phyloP scores from a whole-genome alignment of 1,140 invertebrate genomes.

The Bombyx mandarina region DNA sequence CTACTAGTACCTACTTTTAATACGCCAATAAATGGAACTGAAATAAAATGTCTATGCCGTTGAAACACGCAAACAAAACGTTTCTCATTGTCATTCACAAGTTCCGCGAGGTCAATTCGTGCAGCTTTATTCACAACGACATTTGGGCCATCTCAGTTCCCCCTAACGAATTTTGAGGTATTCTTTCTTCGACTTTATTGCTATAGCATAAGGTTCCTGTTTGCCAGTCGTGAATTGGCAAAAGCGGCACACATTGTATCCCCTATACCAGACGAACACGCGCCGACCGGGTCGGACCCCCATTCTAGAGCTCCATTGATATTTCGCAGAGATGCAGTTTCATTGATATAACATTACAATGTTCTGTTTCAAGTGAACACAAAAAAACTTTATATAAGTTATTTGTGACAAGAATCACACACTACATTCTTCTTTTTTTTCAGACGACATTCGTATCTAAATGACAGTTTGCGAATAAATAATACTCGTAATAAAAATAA shows the following conservation, averaged over 20 bases:
- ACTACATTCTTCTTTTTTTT: no score
- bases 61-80: no score
- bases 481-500: no score
- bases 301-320: constrained; percentile 61
- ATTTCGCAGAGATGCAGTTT: constrained; percentile 47
- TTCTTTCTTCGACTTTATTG: no score
- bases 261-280: constrained; percentile 29
- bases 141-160: constrained; percentile 13
- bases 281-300: constrained; percentile 47
- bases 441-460: no score
- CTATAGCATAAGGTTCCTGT: neutral
- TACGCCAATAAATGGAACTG: no score
- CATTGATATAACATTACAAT: constrained; percentile 38
- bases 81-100: constrained; percentile 2
- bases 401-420: no score
- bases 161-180: neutral
- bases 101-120: constrained; percentile 1
- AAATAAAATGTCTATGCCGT: no score
- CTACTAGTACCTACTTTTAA: no score
- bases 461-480: no score
- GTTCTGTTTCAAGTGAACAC: no score
- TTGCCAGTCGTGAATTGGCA: constrained; percentile 9
- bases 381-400: no score
- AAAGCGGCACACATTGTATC: constrained; percentile 14
- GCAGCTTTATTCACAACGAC: constrained; percentile 7